Base-by-base conservation (phyloP, 2,113 vertebrate species). In the Atractosteus spatula region DNA sequence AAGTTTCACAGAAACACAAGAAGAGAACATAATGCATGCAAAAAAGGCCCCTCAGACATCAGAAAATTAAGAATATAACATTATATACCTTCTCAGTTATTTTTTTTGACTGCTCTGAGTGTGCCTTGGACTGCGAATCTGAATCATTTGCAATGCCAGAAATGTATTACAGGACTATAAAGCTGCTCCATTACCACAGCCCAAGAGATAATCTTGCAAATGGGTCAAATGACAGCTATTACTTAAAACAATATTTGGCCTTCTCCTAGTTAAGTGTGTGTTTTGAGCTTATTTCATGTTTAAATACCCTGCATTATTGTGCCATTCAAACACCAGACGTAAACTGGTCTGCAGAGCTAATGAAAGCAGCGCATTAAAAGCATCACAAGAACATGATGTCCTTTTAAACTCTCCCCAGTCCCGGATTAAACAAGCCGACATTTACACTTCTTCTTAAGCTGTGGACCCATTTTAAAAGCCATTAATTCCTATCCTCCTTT, bases 401-500 rank as follows among this genome's bases (percentile, higher is more conserved):
- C 74, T 73, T 80, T 72, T 76, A 72, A 66, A 71, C 56, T 72
- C 54, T 44, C 54, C 57, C 42, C 43, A 41, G 2, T 29, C 42
- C 71, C 73, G 74, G 45, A 78, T 75, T 71, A 77, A 68, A 73
- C 62, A 55, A 54, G 44, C 80, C 79, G 86, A 81, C 84, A 73
- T 81, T 83, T 85, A 81, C 74, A 71, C 72, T 77, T 71, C n/a
- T 47, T 73, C 71, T 76, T n/a, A 83, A 0, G 74, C 61, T 74
- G 79, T 75, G 78, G n/a, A 41, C 47, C 65, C 43, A 74, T 85
- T 82, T 83, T 83, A 81, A 82, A 89, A 88, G 84, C 85, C 77
- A 91, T 91, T 88, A 91, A 85, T 86, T 74, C 64, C 29, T 29
- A 86, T 86, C 85, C 84, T 8, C 44, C 16, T 81, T 88, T 84